Percentiles rank a stretch among this genome's conserved stretches.
Conservation (phyloP, 2,113 vertebrate genomes). For the Tetrax tetrax region DNA sequence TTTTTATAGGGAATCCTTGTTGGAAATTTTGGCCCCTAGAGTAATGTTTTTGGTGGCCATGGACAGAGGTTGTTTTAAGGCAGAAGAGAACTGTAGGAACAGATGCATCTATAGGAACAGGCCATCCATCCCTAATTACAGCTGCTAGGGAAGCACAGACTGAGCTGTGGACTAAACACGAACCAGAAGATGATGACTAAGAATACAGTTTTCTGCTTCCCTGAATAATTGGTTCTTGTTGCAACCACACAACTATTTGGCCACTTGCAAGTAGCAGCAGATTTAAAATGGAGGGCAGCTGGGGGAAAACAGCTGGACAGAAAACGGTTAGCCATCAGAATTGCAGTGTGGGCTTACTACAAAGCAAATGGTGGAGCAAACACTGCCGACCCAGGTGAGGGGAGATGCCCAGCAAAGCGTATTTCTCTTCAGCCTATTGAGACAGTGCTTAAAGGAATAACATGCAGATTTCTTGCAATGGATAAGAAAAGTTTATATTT, state of each 20-base stretch:
- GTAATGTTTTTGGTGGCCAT: background rate
- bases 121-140: background rate
- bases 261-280: background rate
- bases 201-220: background rate
- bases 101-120: background rate
- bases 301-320: background rate
- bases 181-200: background rate
- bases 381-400: background rate
- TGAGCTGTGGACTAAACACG: background rate
- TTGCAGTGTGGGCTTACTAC: background rate
- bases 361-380: background rate
- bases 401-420: background rate
- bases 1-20: background rate
- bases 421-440: rapidly evolving
- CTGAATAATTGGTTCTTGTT: background rate
- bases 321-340: too few relatives aligned
- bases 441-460: background rate
- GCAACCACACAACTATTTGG: background rate
- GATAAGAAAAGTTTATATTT: background rate
- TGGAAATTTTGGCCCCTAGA: background rate
- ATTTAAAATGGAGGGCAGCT: background rate
- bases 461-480: background rate
- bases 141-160: background rate
- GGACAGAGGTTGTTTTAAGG: background rate
- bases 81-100: background rate